These are phyloP conservation scores for Pedionomus torquatus DNA, from an alignment of 2,113 vertebrate species.

Conservation along the genomic window DNA sequence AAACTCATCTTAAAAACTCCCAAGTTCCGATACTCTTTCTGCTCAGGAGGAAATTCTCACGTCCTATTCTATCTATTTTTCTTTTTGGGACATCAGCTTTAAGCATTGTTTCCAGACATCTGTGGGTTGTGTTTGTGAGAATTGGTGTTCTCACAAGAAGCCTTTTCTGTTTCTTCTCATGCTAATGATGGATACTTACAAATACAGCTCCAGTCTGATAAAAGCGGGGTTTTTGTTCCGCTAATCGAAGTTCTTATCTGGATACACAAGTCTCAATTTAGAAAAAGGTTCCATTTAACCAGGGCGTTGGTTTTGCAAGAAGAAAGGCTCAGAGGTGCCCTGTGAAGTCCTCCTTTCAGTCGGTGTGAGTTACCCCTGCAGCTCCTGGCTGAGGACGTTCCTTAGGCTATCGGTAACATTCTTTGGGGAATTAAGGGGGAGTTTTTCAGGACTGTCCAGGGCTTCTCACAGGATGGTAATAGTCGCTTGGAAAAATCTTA, in stretches of 20 bases:
- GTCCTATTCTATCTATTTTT: not conserved
- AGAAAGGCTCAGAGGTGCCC: not conserved
- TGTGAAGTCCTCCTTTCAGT: not conserved
- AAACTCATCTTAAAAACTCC: not conserved
- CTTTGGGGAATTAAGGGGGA: not conserved
- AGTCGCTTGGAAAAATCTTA: not conserved
- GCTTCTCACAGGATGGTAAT: not conserved
- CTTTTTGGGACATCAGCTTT: not conserved
- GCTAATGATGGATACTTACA: not conserved
- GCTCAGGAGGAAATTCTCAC: not conserved
- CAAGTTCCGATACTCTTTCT: not conserved
- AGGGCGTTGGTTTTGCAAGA: not conserved
- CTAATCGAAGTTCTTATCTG: not conserved
- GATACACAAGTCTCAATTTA: not conserved
- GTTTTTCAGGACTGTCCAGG: not conserved
- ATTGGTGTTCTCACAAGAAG: not conserved
- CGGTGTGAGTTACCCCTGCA: rapidly evolving
- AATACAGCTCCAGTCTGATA: not conserved
- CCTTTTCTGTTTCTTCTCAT: not conserved
- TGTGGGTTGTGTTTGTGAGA: not conserved
- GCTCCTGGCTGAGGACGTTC: not conserved
- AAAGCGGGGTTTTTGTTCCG: not conserved
- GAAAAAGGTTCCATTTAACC: not conserved
- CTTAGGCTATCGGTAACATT: not conserved
- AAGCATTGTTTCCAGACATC: not conserved